These are phyloP conservation scores for Oryzias dopingdopingensis DNA, from an alignment of 2,797 vertebrate genomes.

Conservation along the genomic window DNA sequence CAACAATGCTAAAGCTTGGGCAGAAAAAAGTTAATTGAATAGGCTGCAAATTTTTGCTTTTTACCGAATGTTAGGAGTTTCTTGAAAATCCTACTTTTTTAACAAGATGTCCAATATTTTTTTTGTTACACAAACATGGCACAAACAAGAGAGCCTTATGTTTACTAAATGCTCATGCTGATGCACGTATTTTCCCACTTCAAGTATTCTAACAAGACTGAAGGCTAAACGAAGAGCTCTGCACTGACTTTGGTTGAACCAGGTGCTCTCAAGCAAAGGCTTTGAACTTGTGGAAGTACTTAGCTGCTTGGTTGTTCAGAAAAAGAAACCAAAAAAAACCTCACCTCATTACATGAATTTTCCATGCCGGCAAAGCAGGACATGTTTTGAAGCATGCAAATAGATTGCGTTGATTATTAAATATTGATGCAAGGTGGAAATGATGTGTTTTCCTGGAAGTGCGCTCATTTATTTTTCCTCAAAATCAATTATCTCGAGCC, in stretches of 20 bases:
- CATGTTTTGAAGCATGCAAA: conserved; percentile 27
- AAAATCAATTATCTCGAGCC: conserved; percentile 24
- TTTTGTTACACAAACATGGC: conserved; percentile 1
- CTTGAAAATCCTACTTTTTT: too few species aligned
- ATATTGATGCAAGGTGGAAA: conserved; percentile 38
- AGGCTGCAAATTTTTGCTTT: too few species aligned
- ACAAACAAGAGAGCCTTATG: neutral
- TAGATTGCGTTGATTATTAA: conserved; percentile 42
- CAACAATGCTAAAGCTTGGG: too few species aligned
- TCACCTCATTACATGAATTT: conserved; percentile 52
- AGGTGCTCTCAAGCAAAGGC: conserved; percentile 49
- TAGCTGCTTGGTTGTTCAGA: conserved; percentile 49
- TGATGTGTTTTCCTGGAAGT: conserved; percentile 29
- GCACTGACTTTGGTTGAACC: conserved; percentile 47
- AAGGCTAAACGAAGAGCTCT: conserved; percentile 54
- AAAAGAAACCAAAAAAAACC: conserved; percentile 29
- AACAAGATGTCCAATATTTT: neutral
- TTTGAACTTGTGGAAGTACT: conserved; percentile 45
- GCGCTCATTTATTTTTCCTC: conserved; percentile 34
- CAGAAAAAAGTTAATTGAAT: too few species aligned
- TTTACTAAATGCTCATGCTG: neutral
- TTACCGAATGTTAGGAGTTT: too few species aligned
- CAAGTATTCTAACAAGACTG: conserved; percentile 59
- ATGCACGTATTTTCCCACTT: conserved; percentile 12
- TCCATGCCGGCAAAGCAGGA: conserved; percentile 23